Conservation (phyloP, 2,888 invertebrate species). For the Cerceris rybyensis region DNA sequence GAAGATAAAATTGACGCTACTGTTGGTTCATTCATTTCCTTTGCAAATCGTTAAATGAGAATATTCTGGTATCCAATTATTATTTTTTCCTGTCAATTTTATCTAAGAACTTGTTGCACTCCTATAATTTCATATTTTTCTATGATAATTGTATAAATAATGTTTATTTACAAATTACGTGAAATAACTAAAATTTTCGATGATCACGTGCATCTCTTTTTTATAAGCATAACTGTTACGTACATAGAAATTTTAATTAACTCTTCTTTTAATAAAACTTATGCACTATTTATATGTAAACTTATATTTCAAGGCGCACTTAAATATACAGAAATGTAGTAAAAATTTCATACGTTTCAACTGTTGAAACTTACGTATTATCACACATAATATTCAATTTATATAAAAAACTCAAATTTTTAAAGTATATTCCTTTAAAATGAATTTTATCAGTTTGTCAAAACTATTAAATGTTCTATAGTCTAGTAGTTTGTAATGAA, state of each 20-base stretch:
- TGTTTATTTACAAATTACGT: not conserved
- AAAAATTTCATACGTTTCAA: not conserved
- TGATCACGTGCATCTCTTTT: not conserved
- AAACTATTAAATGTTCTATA: conserved; percentile 10
- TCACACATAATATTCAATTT: conserved; percentile 5
- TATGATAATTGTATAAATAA: not conserved
- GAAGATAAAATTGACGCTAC: conserved; percentile 40
- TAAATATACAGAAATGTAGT: not conserved
- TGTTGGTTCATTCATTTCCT: conserved; percentile 45
- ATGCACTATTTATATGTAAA: not conserved
- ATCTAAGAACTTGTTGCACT: not conserved
- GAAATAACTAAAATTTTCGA: not conserved
- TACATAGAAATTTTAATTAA: not conserved
- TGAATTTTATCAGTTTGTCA: not conserved
- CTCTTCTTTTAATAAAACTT: not conserved
- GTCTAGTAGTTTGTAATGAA: conserved; percentile 9
- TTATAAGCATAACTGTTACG: not conserved
- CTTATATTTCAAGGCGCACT: not conserved
- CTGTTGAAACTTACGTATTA: conserved; percentile 33
- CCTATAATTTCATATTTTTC: not conserved
- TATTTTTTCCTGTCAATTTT: not conserved
- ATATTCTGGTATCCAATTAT: conserved; percentile 4
- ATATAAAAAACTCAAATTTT: conserved; percentile 11
- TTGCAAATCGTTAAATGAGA: conserved; percentile 29
- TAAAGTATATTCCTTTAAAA: not conserved